Evolutionary conservation across 1,140 invertebrate species (phyloP), one percentile per base, ranked within the genome.

Genomic region (Diorhabda sublineata): DNA sequence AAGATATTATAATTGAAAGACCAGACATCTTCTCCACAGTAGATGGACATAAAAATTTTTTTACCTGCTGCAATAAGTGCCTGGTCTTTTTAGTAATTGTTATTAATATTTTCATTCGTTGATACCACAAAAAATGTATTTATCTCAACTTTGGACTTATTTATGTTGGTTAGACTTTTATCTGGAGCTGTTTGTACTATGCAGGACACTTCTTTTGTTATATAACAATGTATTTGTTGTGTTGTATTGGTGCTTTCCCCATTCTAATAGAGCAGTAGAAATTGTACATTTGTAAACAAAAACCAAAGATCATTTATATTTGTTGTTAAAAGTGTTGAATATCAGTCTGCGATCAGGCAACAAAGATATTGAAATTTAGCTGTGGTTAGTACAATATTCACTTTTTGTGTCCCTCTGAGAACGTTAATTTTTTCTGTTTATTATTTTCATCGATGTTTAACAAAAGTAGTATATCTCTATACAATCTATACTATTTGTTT

Each of bases 231-330:
- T 67, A 67, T 67, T 43, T 45, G 43, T 63, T 70, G 70, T 71
- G 71, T 75, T 71, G 71, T 78, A 76, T 75, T 78, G 77, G 78
- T 78, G 78, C 77, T 78, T 77, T 78, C 69, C 74, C 76, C 66
- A 70, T 69, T 72, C 74, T 73, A 71, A 76, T 67, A 45, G 63
- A 45, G 52, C 63, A 64, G 59, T 64, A 59, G 68, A 58, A 69
- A 52, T 52, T 52, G 47, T 52, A 52, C 47, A 52, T 52, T 52
- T 52, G 47, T 52, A 52, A 52, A 52, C 47, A 52, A 52, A 52
- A 52, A 52, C 47, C 47, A 52, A 52, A 52, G 47, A 52, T 8
- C 47, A 6, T 52, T 52, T 52, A 52, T 52, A 52, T 52, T 52
- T 52, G 47, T 52, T 52, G 47, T 52, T 52, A 52, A 52, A 52